These are phyloP conservation scores for Oryzias woworae DNA, from an alignment of 2,113 vertebrate genomes.

Conservation along the genomic window DNA sequence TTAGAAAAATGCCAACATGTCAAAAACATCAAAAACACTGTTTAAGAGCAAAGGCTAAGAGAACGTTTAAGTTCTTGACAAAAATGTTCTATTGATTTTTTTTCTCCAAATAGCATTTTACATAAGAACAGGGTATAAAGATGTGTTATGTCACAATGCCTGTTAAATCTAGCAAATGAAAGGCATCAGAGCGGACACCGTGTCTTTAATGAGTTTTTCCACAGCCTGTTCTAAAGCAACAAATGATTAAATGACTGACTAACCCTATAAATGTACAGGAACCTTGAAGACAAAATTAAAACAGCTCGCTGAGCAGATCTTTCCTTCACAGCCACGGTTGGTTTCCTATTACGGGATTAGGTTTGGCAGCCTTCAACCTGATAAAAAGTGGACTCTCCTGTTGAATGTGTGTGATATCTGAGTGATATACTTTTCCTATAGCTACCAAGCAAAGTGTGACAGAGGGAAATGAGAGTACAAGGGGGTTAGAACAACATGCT, in stretches of 20 bases:
- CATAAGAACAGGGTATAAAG: too few species aligned
- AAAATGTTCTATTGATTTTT: too few species aligned
- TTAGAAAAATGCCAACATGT: too few species aligned
- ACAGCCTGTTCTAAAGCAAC: slow-evolving; percentile 9
- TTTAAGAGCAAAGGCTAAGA: too few species aligned
- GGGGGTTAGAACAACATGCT: slow-evolving; percentile 48
- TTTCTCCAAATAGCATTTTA: too few species aligned
- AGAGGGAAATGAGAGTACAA: slow-evolving; percentile 53
- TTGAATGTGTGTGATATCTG: background rate
- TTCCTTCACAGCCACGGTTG: slow-evolving; percentile 17
- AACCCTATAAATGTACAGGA: background rate
- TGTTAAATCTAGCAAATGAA: too few species aligned
- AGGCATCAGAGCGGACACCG: too few species aligned
- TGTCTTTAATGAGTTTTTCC: background rate
- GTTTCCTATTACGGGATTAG: slow-evolving; percentile 29
- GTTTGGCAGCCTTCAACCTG: slow-evolving; percentile 43
- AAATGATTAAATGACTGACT: slow-evolving; percentile 3
- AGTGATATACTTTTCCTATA: slow-evolving; percentile 33
- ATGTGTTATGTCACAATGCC: too few species aligned
- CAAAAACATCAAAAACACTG: too few species aligned
- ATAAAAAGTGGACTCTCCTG: slow-evolving; percentile 39
- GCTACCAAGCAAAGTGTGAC: slow-evolving; percentile 52
- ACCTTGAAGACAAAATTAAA: slow-evolving; percentile 2
- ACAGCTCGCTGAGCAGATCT: slow-evolving; percentile 23
- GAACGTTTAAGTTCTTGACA: too few species aligned